Conservation (phyloP, 2,797 vertebrate genomes). For the Eremophila alpestris region DNA sequence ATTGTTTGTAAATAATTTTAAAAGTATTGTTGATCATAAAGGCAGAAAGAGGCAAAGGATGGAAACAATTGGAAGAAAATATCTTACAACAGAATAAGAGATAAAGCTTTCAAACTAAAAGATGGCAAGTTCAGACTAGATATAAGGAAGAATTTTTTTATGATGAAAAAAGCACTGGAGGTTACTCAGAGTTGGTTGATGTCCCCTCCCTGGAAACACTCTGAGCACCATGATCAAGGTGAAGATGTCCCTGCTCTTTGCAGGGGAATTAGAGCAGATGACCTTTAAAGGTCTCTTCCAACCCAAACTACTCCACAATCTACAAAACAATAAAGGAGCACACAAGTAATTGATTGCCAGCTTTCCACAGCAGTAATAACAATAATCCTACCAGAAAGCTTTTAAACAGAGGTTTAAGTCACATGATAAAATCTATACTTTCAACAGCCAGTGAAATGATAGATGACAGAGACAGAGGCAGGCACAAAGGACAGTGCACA, state of each 20-base stretch:
- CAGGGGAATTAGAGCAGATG: background rate
- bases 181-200: background rate
- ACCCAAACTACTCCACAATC: background rate
- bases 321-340: background rate
- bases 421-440: background rate
- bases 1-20: background rate
- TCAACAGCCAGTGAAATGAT: background rate
- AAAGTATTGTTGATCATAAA: background rate
- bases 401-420: background rate
- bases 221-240: background rate
- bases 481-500: background rate
- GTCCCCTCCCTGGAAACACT: background rate
- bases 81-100: background rate
- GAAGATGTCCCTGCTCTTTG: background rate
- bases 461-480: background rate
- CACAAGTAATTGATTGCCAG: background rate
- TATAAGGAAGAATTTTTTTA: background rate
- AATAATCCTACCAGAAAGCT: background rate
- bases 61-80: background rate
- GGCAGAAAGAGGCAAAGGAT: background rate
- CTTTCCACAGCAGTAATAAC: background rate
- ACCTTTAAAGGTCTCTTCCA: background rate
- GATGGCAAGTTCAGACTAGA: background rate
- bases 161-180: accelerated
- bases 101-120: background rate